Evolutionary conservation across 2,113 vertebrate species (phyloP).

Genomic region (Mesitornis unicolor): DNA sequence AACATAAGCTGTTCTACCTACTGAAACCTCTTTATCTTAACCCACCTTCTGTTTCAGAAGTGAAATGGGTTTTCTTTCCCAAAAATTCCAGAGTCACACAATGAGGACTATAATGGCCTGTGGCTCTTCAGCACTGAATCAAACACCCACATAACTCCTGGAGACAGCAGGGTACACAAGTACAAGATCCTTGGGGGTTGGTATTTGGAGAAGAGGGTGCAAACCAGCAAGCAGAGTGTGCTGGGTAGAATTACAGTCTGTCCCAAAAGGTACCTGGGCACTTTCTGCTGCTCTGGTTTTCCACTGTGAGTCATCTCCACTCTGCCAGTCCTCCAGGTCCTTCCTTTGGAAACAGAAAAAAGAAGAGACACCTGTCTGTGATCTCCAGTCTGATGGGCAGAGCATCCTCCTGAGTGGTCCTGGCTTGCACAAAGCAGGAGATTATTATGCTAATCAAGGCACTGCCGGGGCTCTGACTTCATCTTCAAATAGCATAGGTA

Average conservation of each 20-base stretch:
- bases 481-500: neutral
- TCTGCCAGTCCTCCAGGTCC: neutral
- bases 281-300: neutral
- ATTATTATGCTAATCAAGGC: neutral
- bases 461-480: neutral
- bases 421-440: neutral
- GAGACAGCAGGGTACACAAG: neutral
- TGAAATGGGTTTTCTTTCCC: neutral
- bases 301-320: neutral
- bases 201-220: fast-evolving
- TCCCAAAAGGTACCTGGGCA: neutral
- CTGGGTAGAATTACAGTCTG: neutral
- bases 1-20: neutral
- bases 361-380: neutral
- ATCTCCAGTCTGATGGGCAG: neutral
- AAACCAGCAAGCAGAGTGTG: neutral
- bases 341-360: neutral
- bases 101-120: neutral
- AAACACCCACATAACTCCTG: neutral
- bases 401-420: neutral
- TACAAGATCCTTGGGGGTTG: neutral
- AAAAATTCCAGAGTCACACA: neutral
- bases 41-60: neutral
- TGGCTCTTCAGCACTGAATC: neutral
- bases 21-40: neutral